phyloP scores from a whole-genome alignment of 2,888 invertebrate genomes.

The Lasioglossum marginatum region DNA sequence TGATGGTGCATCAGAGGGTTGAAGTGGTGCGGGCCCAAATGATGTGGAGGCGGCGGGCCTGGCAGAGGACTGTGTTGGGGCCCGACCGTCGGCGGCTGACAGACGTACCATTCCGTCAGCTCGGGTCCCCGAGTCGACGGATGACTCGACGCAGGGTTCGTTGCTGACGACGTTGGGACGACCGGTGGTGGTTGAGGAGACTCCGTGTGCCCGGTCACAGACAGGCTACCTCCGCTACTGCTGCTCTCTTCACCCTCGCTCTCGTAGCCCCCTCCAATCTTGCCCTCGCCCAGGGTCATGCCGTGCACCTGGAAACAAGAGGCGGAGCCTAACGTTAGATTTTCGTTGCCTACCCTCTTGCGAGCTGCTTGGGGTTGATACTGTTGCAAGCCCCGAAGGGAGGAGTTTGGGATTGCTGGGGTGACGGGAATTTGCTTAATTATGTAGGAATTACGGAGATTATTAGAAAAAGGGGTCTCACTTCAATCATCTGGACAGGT shows the following conservation, averaged over 20 bases:
- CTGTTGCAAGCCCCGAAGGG: not conserved
- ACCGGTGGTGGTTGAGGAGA: constrained; percentile 85
- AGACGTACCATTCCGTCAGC: constrained; percentile 92
- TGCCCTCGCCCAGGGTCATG: constrained; percentile 85
- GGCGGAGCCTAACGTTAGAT: constrained; percentile 54
- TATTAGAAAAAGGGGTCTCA: not conserved
- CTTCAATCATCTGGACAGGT: not conserved
- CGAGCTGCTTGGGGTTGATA: constrained; percentile 13
- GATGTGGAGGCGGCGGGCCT: constrained; percentile 89
- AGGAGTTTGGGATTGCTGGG: not conserved
- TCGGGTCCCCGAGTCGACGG: constrained; percentile 86
- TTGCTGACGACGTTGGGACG: constrained; percentile 73
- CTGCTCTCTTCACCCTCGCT: constrained; percentile 96
- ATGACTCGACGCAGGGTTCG: constrained; percentile 77
- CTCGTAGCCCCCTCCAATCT: constrained; percentile 89
- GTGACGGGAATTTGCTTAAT: constrained; percentile 8
- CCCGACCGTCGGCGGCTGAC: constrained; percentile 88
- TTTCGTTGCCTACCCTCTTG: not conserved
- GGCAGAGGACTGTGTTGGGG: constrained; percentile 87
- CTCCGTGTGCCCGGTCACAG: constrained; percentile 86
- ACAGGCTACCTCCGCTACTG: constrained; percentile 90
- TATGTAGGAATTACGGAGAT: not conserved
- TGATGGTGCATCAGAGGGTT: constrained; percentile 88
- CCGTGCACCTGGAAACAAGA: constrained; percentile 87
- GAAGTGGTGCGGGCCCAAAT: constrained; percentile 87